Base-by-base conservation (phyloP, 30 jellyfish, hydroid and myxozoan species). In the Turritopsis dohrnii region DNA sequence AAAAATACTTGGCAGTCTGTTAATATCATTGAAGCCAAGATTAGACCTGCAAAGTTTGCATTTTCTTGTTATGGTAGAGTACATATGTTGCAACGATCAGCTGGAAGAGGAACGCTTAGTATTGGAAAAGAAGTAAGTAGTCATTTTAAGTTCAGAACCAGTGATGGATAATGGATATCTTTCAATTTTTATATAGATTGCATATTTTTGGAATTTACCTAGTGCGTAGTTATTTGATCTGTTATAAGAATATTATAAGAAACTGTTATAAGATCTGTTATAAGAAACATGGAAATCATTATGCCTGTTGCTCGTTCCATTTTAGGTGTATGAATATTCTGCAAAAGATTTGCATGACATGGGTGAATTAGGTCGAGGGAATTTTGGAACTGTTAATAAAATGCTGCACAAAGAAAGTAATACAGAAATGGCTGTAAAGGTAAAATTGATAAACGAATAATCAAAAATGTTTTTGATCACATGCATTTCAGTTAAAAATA, bases 371-470 rank as follows among this genome's bases (percentile, higher is more conserved):
- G 88, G 88, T 3, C 88, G 88, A 52, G 88, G 88, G 8, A 60
- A 52, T 26, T 81, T 28, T 65, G 88, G 88, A n/a, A 60, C 74
- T 24, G 88, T 81, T 16, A 60, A 81, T 53, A 81, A 81, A 65
- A 81, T 81, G 88, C 29, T 26, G 29, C 88, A 28, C 26, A 65
- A 1, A 81, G 88, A 60, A 60, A 81, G 81, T 0, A 1, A 81
- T 8, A 65, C 30, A 26, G 88, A n/a, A n/a, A 81, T 81, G 88
- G 88, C 88, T 7, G 88, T 81, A 21, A 81, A 81, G 88, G 88
- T 81, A 81, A 19, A 53, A n/a, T n/a, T n/a, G n/a, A n/a, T n/a
- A n/a, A n/a, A n/a, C n/a, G n/a, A n/a, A n/a, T n/a, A n/a, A n/a
- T n/a, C n/a, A n/a, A n/a, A n/a, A n/a, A n/a, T n/a, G n/a, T n/a